Percentiles rank a stretch among this genome's conserved stretches.
phyloP scores from a whole-genome alignment of 2,113 vertebrate genomes.

The sheep (Ovis aries) region DNA sequence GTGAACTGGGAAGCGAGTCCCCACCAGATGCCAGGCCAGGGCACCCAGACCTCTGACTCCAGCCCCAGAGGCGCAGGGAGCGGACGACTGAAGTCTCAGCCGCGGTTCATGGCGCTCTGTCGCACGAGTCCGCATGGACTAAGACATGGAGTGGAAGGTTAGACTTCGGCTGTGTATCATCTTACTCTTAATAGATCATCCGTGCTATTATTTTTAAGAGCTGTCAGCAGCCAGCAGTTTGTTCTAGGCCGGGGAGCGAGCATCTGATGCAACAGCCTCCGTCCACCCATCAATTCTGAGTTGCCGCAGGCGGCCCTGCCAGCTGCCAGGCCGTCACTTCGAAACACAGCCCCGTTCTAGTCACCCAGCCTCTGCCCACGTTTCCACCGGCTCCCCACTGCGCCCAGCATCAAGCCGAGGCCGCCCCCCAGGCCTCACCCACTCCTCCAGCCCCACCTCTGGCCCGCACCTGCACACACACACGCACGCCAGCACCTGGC shows the following conservation, averaged over 20 bases:
- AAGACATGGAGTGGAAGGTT: background rate
- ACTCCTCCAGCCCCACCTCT: background rate
- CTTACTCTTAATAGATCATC: background rate
- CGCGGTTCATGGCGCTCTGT: fast-evolving
- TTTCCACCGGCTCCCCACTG: fast-evolving
- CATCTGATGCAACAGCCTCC: background rate
- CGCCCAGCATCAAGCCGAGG: background rate
- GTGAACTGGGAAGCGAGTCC: background rate
- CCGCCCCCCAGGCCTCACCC: background rate
- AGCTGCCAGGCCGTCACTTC: background rate
- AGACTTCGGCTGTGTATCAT: background rate
- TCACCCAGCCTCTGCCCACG: background rate
- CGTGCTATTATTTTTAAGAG: background rate
- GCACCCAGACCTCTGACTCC: fast-evolving
- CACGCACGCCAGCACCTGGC: too few species aligned
- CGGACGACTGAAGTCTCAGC: fast-evolving
- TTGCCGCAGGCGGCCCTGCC: background rate
- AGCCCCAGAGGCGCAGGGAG: background rate
- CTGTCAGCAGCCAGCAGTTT: background rate
- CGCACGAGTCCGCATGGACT: fast-evolving
- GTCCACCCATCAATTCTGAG: background rate
- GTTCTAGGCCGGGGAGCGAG: background rate
- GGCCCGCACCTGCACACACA: background rate
- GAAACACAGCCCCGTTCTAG: fast-evolving
- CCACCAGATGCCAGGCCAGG: background rate